Percentiles rank a stretch among this genome's conserved stretches.
These are phyloP conservation scores for Phyllostomus hastatus DNA, from an alignment of 2,113 vertebrate species.

Conservation along the genomic window DNA sequence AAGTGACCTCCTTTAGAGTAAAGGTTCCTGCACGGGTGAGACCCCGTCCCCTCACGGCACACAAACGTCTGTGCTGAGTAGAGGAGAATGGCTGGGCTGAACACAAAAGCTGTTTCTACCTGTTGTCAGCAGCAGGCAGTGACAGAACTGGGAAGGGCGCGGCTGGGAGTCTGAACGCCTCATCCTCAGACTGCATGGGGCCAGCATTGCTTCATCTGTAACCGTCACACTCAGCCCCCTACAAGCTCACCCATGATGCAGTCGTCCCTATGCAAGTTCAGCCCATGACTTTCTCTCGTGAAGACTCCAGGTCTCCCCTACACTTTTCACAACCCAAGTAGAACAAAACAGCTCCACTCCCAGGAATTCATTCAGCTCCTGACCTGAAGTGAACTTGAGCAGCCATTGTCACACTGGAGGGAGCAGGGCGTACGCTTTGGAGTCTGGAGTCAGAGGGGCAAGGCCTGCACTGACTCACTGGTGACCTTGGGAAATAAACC, in stretches of 20 bases:
- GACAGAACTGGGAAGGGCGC: background rate
- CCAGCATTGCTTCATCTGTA: background rate
- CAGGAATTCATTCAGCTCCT: background rate
- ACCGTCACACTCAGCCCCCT: background rate
- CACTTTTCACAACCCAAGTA: background rate
- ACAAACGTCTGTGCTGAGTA: background rate
- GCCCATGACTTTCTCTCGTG: background rate
- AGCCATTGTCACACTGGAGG: background rate
- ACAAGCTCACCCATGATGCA: accelerated
- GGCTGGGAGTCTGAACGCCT: background rate
- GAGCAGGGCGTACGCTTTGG: background rate
- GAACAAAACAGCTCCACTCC: background rate
- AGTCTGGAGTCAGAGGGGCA: no score
- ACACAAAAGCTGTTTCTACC: background rate
- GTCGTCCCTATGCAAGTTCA: background rate
- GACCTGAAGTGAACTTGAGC: background rate
- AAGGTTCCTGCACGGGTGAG: background rate
- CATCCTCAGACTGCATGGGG: background rate
- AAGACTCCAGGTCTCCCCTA: background rate
- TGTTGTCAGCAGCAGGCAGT: background rate
- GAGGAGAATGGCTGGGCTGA: background rate
- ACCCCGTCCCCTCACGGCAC: background rate
- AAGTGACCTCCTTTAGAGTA: background rate
- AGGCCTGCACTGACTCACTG: background rate
- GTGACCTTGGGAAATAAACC: background rate